These are phyloP conservation scores for Fukomys damarensis DNA, from an alignment of 2,113 vertebrate genomes.

Conservation along the genomic window DNA sequence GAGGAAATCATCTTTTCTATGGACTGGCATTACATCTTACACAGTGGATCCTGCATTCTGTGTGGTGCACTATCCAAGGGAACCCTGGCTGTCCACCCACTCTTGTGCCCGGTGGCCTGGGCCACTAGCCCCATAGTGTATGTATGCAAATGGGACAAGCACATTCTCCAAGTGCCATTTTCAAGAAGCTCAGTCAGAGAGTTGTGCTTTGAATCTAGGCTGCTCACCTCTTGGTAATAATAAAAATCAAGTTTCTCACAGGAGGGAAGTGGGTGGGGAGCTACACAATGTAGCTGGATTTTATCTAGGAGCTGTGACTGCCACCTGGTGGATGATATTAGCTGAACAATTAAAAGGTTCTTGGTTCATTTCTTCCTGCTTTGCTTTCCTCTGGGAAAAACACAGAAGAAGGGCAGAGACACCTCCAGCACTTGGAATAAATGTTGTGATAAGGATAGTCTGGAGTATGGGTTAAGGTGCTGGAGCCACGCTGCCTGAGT, in stretches of 20 bases:
- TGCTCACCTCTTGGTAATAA: neutral
- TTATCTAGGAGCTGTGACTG: slow-evolving; percentile 62
- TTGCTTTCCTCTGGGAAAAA: neutral
- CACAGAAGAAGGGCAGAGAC: accelerated
- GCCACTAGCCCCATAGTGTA: accelerated
- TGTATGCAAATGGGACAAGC: neutral
- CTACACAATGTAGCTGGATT: neutral
- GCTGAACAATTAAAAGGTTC: neutral
- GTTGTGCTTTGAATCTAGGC: neutral
- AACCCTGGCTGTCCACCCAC: no score
- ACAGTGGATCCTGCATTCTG: neutral
- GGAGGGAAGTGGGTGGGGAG: neutral
- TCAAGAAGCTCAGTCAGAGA: neutral
- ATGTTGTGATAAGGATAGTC: no score
- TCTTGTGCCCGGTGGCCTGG: no score
- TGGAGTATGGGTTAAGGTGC: neutral
- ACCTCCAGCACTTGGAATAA: accelerated
- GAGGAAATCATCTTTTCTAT: neutral
- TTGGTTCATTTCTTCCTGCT: neutral
- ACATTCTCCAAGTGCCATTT: neutral
- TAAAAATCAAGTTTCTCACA: neutral
- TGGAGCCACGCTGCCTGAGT: neutral
- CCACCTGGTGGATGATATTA: slow-evolving; percentile 66
- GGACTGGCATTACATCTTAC: neutral
- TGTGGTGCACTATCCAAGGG: accelerated